Conservation (phyloP, 2,113 vertebrate species). For the Rhinolophus ferrumequinum region DNA sequence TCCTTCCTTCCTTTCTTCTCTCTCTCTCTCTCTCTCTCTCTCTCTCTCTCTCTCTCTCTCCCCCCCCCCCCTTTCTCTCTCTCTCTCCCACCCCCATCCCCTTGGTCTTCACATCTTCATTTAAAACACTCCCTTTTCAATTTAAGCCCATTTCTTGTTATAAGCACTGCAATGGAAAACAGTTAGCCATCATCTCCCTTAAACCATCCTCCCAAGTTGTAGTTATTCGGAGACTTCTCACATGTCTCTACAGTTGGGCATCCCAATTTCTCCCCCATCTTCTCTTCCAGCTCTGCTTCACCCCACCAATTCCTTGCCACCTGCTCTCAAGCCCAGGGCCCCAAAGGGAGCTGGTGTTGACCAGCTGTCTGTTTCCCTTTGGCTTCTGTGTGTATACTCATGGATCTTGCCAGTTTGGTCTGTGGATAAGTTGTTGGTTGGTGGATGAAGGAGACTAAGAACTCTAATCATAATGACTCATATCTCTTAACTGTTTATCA, state of each 20-base stretch:
- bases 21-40: fast-evolving
- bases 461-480: background rate
- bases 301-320: background rate
- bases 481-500: background rate
- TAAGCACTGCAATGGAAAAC: background rate
- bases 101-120: background rate
- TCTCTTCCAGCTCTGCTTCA: fast-evolving
- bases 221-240: background rate
- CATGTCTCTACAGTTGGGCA: background rate
- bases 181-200: background rate
- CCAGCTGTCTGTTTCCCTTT: background rate
- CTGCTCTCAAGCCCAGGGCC: background rate
- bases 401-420: background rate
- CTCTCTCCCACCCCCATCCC: too few relatives aligned
- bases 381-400: background rate
- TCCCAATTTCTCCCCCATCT: background rate
- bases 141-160: background rate
- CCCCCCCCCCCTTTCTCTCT: fast-evolving
- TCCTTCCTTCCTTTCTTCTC: fast-evolving
- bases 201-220: background rate
- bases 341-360: background rate
- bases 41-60: too few relatives aligned
- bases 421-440: background rate
- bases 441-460: background rate
- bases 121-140: background rate